Base-by-base conservation (phyloP, 1,140 invertebrate species). In the Watersipora subatra region DNA sequence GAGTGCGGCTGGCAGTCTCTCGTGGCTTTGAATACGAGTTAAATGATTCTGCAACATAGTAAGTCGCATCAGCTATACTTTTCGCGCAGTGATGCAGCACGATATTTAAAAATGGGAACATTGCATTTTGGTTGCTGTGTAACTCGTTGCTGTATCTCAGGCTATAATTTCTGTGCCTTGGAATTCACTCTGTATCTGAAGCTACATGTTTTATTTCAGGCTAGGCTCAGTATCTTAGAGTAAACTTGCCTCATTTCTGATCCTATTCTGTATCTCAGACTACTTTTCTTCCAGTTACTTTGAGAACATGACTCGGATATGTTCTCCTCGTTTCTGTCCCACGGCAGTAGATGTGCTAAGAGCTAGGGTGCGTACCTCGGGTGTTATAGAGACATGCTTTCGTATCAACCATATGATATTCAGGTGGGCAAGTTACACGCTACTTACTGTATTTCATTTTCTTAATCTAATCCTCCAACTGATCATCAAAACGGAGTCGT, bases 291-390 rank as follows among this genome's bases (percentile, higher is more conserved):
- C n/a, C 70, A 86, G 85, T 78, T 84, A 86, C 70, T 86, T 87
- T 81, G 86, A 87, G 74, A 86, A 86, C 74, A 86, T 87, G 84
- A 85, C 86, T 64, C 73, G 86, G 64, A 83, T 87, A 59, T 84
- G 84, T 75, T 80, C 82, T 72, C 78, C 83, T 46, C 72, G 72
- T 20, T 78, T 72, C 64, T 61, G 72, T 24, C 77, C 78, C 2
- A 71, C 73, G 7, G 59, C 71, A 1, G 70, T 69, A 57, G 78
- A 80, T 67, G 76, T 80, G 7, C 64, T 80, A n/a, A 68, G 76
- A 55, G 76, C 77, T 0, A 64, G 78, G 58, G 76, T 80, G 7
- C 63, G 76, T 20, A 80, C 78, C 15, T 76, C 74, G 7, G 77
- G 78, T 1, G 71, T 80, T 26, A 73, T 80, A 64, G 78, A 80